These are phyloP conservation scores for Nineta flava DNA, from an alignment of 2,888 invertebrate species.

Conservation along the genomic window DNA sequence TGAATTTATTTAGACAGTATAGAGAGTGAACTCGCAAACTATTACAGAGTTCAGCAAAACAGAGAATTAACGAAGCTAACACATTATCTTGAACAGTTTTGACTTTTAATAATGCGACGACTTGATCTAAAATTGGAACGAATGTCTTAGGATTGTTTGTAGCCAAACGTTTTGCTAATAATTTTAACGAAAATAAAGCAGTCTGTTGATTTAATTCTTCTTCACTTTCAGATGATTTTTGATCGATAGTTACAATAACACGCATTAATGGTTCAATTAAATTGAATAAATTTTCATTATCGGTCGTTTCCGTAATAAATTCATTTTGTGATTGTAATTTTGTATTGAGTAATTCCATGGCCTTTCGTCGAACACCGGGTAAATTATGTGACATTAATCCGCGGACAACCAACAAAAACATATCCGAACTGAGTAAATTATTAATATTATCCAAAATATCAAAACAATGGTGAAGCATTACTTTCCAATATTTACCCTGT, in stretches of 20 bases:
- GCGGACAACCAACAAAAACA: constrained; percentile 65
- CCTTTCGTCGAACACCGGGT: constrained; percentile 56
- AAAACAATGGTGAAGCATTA: constrained; percentile 60
- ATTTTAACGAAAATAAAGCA: constrained; percentile 64
- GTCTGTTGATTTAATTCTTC: constrained; percentile 62
- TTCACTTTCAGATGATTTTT: constrained; percentile 33
- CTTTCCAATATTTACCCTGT: constrained; percentile 64
- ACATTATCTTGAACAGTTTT: constrained; percentile 39
- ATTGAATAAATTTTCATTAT: constrained; percentile 33
- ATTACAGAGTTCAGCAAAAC: constrained; percentile 63
- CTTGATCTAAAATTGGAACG: constrained; percentile 46
- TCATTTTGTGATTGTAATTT: constrained; percentile 56
- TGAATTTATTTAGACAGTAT: constrained; percentile 55
- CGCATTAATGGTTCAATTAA: constrained; percentile 43
- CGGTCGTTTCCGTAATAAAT: constrained; percentile 30
- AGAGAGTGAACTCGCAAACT: constrained; percentile 63
- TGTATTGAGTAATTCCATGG: constrained; percentile 70
- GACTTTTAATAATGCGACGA: constrained; percentile 43
- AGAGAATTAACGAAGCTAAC: constrained; percentile 56
- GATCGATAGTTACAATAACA: constrained; percentile 37
- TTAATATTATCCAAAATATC: constrained; percentile 69
- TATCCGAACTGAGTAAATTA: constrained; percentile 56
- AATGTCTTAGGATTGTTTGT: constrained; percentile 50
- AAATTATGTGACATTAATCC: constrained; percentile 56
- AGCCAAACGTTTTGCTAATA: constrained; percentile 61